Evolutionary conservation across 2,888 invertebrate genomes (phyloP).

Genomic region (Platycnemis pennipes): DNA sequence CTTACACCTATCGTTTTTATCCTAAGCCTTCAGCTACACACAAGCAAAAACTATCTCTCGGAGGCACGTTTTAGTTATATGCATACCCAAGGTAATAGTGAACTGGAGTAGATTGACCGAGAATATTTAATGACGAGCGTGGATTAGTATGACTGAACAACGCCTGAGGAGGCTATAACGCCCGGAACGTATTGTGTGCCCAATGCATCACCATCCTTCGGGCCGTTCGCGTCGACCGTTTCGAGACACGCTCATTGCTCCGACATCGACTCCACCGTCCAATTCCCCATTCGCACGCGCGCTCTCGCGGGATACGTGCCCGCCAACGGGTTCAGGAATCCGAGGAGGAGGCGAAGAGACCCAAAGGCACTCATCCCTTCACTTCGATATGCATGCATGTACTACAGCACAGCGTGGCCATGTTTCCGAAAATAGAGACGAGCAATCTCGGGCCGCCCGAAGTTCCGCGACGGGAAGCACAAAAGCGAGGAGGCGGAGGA

Average conservation of each 20-base stretch:
- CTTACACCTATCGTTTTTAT: too few relatives aligned
- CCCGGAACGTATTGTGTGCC: background rate
- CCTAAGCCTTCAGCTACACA: too few relatives aligned
- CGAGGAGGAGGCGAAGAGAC: background rate
- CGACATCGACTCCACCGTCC: background rate
- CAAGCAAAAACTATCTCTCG: too few relatives aligned
- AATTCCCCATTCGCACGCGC: conserved; percentile 19
- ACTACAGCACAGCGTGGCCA: conserved; percentile 36
- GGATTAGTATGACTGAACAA: background rate
- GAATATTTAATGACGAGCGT: background rate
- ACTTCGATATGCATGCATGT: background rate
- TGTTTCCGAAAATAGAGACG: conserved; percentile 54
- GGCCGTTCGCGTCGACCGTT: background rate
- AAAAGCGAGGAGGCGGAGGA: background rate
- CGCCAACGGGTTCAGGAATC: background rate
- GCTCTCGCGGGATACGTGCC: background rate
- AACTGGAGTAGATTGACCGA: background rate
- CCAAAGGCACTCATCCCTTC: background rate
- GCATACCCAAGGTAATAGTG: background rate
- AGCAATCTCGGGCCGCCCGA: conserved; percentile 25
- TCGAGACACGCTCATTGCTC: background rate
- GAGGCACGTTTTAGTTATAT: too few relatives aligned
- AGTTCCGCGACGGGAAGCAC: background rate
- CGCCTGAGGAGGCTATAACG: background rate
- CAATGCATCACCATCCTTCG: background rate